These are phyloP conservation scores for Megalops cyprinoides DNA, from an alignment of 2,797 vertebrate genomes.

Conservation along the genomic window DNA sequence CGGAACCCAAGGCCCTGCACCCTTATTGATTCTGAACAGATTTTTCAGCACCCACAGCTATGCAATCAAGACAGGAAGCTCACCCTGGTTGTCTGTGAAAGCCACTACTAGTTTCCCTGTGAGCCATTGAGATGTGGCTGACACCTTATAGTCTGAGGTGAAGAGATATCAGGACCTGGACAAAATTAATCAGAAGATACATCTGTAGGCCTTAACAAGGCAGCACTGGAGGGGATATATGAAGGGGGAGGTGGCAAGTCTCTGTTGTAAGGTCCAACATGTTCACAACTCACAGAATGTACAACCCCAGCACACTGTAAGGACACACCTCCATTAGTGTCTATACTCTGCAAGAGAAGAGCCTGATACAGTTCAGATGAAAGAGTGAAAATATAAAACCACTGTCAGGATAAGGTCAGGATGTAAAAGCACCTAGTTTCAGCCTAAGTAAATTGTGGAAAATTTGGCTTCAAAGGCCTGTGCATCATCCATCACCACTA, in stretches of 20 bases:
- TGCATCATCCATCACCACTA: constrained; percentile 80
- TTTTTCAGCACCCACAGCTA: constrained; percentile 85
- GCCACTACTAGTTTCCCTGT: constrained; percentile 74
- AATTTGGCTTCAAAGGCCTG: constrained; percentile 82
- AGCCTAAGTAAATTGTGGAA: constrained; percentile 83
- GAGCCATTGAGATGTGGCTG: constrained; percentile 74
- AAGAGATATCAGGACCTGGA: constrained; percentile 69
- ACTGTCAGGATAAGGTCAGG: constrained; percentile 82
- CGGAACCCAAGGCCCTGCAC: constrained; percentile 86
- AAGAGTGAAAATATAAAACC: constrained; percentile 87
- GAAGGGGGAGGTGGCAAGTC: constrained; percentile 10
- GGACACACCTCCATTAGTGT: constrained; percentile 85
- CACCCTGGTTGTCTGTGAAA: constrained; percentile 79
- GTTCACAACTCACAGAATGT: constrained; percentile 63
- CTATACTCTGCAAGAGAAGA: constrained; percentile 75
- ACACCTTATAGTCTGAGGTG: constrained; percentile 64
- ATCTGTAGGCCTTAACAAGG: constrained; percentile 64
- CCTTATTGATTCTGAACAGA: constrained; percentile 91
- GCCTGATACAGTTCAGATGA: constrained; percentile 83
- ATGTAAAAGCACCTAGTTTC: constrained; percentile 89
- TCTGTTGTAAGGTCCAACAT: not conserved
- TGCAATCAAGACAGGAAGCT: constrained; percentile 83
- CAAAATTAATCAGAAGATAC: constrained; percentile 63
- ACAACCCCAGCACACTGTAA: constrained; percentile 74
- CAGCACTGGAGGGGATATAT: constrained; percentile 37